Percentiles rank a stretch among this genome's conserved stretches.
phyloP scores from a whole-genome alignment of 2,797 vertebrate species.

The Sebastes jordani region DNA sequence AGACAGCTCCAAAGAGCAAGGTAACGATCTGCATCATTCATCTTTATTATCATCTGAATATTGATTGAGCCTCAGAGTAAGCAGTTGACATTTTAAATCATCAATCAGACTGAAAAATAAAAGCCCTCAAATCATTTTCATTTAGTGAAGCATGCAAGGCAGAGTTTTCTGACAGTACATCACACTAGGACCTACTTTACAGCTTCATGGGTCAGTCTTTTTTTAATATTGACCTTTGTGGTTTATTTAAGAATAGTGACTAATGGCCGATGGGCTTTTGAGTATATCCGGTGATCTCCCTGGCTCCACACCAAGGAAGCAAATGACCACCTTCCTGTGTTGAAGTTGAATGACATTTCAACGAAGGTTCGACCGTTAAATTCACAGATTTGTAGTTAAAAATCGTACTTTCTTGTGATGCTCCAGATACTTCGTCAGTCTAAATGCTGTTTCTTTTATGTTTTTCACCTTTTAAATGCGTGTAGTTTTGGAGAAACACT shows the following conservation, averaged over 20 bases:
- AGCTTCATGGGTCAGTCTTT: not conserved
- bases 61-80: not conserved
- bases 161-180: not conserved
- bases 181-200: not conserved
- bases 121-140: not conserved
- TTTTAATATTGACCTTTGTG: not conserved
- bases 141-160: not conserved
- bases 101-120: not conserved
- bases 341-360: not conserved
- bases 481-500: not conserved
- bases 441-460: not conserved
- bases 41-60: not conserved
- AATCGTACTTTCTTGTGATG: not conserved
- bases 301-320: not conserved
- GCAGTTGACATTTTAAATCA: slow-evolving; percentile 16
- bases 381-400: not conserved
- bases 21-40: slow-evolving; percentile 68
- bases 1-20: slow-evolving; percentile 91
- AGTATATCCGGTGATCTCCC: not conserved
- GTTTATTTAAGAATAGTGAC: slow-evolving; percentile 20
- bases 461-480: not conserved
- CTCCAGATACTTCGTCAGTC: not conserved
- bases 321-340: not conserved
- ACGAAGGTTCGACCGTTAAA: not conserved
- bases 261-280: not conserved